Evolutionary conservation across 2,888 invertebrate genomes (phyloP), one percentile per base, ranked within the genome.

Genomic region (Drosophila sordidula): DNA sequence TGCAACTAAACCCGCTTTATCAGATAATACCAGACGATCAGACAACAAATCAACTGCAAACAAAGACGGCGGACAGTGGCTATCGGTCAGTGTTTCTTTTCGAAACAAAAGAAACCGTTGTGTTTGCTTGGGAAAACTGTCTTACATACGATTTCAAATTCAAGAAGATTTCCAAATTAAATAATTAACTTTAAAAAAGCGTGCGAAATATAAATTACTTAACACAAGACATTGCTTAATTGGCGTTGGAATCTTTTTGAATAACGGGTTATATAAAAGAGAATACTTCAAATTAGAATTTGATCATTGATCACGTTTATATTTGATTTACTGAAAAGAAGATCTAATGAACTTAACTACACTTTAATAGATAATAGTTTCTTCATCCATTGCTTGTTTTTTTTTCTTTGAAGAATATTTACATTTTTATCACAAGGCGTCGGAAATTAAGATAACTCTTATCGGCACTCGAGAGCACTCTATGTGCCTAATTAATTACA

Each of bases 331-430:
- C n/a, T n/a, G n/a, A n/a, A n/a, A n/a, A n/a, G n/a, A n/a, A n/a
- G n/a, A n/a, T n/a, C n/a, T n/a, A n/a, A n/a, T n/a, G 3, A 32
- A 34, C 4, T 12, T 11, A 34, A 12, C 34, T 12, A 34, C 34
- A 34, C 11, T 11, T 32, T 32, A 32, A 32, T 3, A 11, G 1
- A 11, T 0, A 32, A 3, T 32, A 32, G 11, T 32, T 32, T 32
- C 0, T 32, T 11, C 3, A 11, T 3, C 11, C 32, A 11, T 2
- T 46, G 4, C 58, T 52, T 54, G 46, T 63, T 57, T 63, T 45
- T 46, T 26, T 18, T 39, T 51, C 49, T n/a, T 11, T 4, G 38
- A 68, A 63, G 55, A 58, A 39, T 64, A 85, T 87, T 78, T 71
- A 69, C 79, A 63, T 71, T 69, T 70, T 51, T 56, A 34, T 62